Evolutionary conservation across 2,797 vertebrate species (phyloP), one percentile per base, ranked within the genome.

Genomic region (Semotilus atromaculatus): DNA sequence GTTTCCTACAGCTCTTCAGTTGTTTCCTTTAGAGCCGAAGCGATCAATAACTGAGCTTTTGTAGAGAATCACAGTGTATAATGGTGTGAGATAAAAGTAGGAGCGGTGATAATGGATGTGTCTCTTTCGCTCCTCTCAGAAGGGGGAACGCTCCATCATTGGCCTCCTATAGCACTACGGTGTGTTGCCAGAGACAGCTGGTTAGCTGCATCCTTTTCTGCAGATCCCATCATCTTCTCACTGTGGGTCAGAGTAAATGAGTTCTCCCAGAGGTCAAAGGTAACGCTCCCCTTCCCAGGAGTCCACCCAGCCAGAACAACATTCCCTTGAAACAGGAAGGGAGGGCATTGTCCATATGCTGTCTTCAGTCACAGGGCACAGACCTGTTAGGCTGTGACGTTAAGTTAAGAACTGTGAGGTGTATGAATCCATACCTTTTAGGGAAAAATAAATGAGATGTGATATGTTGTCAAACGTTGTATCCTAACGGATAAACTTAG

Each of bases 301-400:
- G 91, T 86, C 93, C 91, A 91, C 82, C 90, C 89, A 91, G 91
- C 90, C 85, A 86, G 84, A 89, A 88, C 86, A 85, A 89, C 89
- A 90, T 94, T 92, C 92, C 91, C 93, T 94, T 91, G 90, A 90
- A 92, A 95, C 93, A 95, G 95, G 94, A 96, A 94, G 91, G 93
- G 92, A 94, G 93, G 93, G 93, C 93, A 95, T 89, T 92, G 93
- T 93, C 94, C 95, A 95, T 95, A 94, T 95, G 94, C 89, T 95
- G 93, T 94, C 93, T 93, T 95, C 93, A 94, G 83, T 91, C 88
- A 89, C 45, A 81, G 70, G 70, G 62, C 73, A 83, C 45, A 58
- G 73, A 82, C 29, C 74, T 71, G 26, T 45, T 38, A 64, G 64
- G 73, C 78, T 70, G 62, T 73, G 74, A 21, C 34, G 64, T 68